Base-by-base conservation (phyloP, 1,140 invertebrate species). In the Hesperophylax magnus region DNA sequence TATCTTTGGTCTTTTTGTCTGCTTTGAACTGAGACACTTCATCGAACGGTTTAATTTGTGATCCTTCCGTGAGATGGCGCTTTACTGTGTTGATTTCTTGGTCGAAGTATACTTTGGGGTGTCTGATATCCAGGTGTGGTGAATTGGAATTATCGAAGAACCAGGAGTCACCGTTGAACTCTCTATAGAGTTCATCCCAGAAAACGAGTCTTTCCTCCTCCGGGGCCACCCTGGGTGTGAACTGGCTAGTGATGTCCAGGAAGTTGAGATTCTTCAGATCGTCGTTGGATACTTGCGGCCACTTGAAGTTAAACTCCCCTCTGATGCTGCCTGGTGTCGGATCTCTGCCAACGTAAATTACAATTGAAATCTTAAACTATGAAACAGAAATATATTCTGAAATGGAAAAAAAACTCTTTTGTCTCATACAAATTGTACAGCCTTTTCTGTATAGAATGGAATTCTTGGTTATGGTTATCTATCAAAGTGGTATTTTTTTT, bases 161-260 rank as follows among this genome's bases (percentile, higher is more conserved):
- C 82, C 82, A 83, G 14, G 72, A 72, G 20, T 85, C 85, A 2
- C 56, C 80, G 8, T 85, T 86, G 77, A 87, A 92, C 79, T 91
- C 91, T 60, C 90, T 88, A 85, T 92, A 93, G 34, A 93, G 88
- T 85, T 91, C 88, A 85, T 92, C 91, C 92, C 92, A 93, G 84
- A 92, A 92, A 3, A 86, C 87, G 18, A 92, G 87, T 56, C 91
- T 87, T 77, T 89, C 89, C 2, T 87, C 78, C 82, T 92, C 91
- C 0, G 91, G 92, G 83, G 91, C 89, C 8, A 85, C 86, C 31
- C 87, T 85, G 77, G 90, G 84, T 3, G 89, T 89, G 71, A 92
- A 88, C 39, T 90, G 88, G 22, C 87, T 86, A 3, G 87, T 89
- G 65, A 93, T 92, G 78, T 92, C 90, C 63, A 92, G 86, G 84